Percentiles rank a stretch among this genome's conserved stretches.
These are phyloP conservation scores for Drosophila anceps DNA, from an alignment of 2,888 invertebrate species.

Conservation along the genomic window DNA sequence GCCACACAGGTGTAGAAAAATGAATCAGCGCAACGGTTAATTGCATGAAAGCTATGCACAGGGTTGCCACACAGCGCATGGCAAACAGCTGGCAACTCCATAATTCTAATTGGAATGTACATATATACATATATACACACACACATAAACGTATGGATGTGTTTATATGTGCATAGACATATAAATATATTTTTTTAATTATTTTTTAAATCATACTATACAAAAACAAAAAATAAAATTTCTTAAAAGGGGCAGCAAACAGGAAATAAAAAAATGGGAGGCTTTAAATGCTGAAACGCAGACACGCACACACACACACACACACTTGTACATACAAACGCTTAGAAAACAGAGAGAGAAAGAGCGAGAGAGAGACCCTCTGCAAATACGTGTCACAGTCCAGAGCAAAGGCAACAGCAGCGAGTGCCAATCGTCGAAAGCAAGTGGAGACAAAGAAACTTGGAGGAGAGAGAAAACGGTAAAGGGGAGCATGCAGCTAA, in stretches of 20 bases:
- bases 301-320: slow-evolving; percentile 17
- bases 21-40: slow-evolving; percentile 64
- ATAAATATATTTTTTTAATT: slow-evolving; percentile 11
- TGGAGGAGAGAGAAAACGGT: slow-evolving; percentile 48
- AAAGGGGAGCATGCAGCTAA: slow-evolving; percentile 53
- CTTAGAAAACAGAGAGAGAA: slow-evolving; percentile 26
- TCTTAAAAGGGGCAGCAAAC: slow-evolving; percentile 21
- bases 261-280: slow-evolving; percentile 15
- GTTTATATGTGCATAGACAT: too few species aligned
- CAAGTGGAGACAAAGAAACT: slow-evolving; percentile 67
- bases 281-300: slow-evolving; percentile 35
- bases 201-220: background rate
- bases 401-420: slow-evolving; percentile 56
- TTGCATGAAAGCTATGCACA: slow-evolving; percentile 40
- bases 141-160: background rate
- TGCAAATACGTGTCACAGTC: slow-evolving; percentile 72
- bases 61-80: slow-evolving; percentile 48
- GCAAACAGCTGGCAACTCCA: slow-evolving; percentile 52
- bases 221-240: slow-evolving; percentile 3
- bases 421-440: slow-evolving; percentile 65
- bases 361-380: slow-evolving; percentile 22
- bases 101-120: slow-evolving; percentile 47
- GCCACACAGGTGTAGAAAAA: slow-evolving; percentile 31
- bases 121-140: slow-evolving; percentile 4
- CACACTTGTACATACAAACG: slow-evolving; percentile 14